Conservation (phyloP, 2,797 vertebrate genomes). For the Lepidocolaptes lacrymiger region DNA sequence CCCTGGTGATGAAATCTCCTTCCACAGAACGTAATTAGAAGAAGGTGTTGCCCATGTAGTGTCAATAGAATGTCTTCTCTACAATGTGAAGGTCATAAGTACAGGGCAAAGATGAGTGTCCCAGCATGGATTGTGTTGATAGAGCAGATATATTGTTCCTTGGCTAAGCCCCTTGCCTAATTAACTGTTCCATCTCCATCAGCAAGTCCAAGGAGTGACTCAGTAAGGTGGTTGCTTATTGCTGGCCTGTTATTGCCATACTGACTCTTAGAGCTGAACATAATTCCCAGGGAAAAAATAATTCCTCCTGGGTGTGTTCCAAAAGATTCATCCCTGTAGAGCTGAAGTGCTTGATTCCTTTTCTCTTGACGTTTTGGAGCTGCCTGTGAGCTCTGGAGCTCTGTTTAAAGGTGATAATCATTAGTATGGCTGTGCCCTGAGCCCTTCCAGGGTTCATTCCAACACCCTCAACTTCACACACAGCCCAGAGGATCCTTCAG, state of each 20-base stretch:
- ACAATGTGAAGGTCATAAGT: not conserved
- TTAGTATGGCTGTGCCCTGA: not conserved
- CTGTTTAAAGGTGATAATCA: not conserved
- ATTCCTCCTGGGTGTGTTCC: not conserved
- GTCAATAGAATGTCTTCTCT: slow-evolving; percentile 39
- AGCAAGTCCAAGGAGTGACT: slow-evolving; percentile 20
- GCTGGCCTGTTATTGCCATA: not conserved
- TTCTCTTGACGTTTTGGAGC: not conserved
- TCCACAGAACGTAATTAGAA: slow-evolving; percentile 31
- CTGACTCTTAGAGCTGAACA: not conserved
- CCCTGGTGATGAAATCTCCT: slow-evolving; percentile 18
- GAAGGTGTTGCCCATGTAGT: slow-evolving; percentile 49
- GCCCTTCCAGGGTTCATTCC: not conserved
- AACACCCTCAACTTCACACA: not conserved
- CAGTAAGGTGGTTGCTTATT: not conserved
- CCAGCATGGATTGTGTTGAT: slow-evolving; percentile 22
- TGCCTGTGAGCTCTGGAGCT: not conserved
- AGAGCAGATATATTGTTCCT: not conserved
- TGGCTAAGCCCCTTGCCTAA: not conserved
- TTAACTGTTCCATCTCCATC: slow-evolving; percentile 26
- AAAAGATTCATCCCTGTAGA: not conserved
- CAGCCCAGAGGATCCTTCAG: not conserved
- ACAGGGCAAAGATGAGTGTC: slow-evolving; percentile 14
- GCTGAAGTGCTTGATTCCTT: not conserved
- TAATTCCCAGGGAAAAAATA: not conserved